phyloP scores from a whole-genome alignment of 2,113 vertebrate genomes.

The Lathamus discolor region DNA sequence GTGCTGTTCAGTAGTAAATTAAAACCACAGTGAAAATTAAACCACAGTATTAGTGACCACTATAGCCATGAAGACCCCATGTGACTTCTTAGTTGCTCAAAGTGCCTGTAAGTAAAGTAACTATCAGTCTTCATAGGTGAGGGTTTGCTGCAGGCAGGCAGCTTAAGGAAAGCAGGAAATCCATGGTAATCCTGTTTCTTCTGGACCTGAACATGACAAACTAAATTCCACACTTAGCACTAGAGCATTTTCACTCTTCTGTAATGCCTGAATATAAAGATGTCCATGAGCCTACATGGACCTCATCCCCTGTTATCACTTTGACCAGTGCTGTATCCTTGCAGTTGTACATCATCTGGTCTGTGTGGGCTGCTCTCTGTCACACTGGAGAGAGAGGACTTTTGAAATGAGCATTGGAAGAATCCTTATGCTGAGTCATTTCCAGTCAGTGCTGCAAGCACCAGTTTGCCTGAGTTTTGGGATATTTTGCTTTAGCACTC shows the following conservation, averaged over 20 bases:
- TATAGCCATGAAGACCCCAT: background rate
- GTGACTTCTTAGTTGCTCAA: background rate
- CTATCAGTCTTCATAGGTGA: background rate
- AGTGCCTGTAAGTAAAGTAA: background rate
- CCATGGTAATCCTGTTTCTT: accelerated
- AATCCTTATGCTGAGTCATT: background rate
- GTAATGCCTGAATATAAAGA: background rate
- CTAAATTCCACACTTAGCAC: background rate
- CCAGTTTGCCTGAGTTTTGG: background rate
- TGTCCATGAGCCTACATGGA: background rate
- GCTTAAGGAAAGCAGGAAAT: background rate
- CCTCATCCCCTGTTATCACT: accelerated
- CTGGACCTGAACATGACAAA: background rate
- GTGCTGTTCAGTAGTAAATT: background rate
- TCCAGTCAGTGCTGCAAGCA: background rate
- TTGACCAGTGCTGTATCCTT: background rate
- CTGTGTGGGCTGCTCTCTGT: background rate
- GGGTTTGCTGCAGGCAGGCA: background rate
- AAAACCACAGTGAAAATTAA: background rate
- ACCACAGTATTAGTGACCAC: background rate
- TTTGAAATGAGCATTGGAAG: background rate
- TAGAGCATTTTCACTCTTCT: background rate
- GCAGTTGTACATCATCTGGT: background rate
- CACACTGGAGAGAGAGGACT: background rate
- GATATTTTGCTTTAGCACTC: background rate